Evolutionary conservation across 2,113 vertebrate genomes (phyloP).

Genomic region (human): GRCh38 chr9:118310501-118311000

Average conservation of each 20-base stretch:
- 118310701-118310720: conserved; percentile 77
- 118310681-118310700: conserved; percentile 58
- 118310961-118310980: conserved; percentile 83
- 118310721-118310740: conserved; percentile 81
- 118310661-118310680: conserved; percentile 62
- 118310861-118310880: conserved; percentile 79
- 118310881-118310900: conserved; percentile 79
- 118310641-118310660: background rate
- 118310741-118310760: conserved; percentile 72
- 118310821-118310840: conserved; percentile 58
- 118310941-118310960: conserved; percentile 85
- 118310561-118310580: background rate
- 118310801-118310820: conserved; percentile 62
- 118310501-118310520: background rate
- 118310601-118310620: background rate
- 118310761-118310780: conserved; percentile 47
- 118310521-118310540: background rate
- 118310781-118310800: conserved; percentile 55
- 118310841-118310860: conserved; percentile 57
- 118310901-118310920: conserved; percentile 81
- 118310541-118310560: conserved; percentile 57
- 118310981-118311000: conserved; percentile 78
- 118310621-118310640: background rate
- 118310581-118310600: background rate
- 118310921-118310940: conserved; percentile 88